A percentile compares a stretch with the other conserved stretches of the same genome.
Conservation (phyloP, 1,140 invertebrate genomes). For the Pteromalus puparum region DNA sequence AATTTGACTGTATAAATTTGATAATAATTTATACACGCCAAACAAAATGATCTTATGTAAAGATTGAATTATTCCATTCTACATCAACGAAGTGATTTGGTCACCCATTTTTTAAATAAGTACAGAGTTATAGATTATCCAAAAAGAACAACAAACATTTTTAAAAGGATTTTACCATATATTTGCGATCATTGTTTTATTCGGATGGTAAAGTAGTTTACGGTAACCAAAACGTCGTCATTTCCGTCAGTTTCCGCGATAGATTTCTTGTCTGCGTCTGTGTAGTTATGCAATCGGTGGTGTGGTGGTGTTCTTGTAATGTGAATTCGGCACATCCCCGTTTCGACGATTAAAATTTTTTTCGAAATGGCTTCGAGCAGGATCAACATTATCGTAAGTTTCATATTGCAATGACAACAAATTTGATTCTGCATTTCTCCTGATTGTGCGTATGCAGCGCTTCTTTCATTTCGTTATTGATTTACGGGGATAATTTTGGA, state of each 20-base stretch:
- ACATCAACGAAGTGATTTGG: too few species aligned
- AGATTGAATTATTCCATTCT: too few species aligned
- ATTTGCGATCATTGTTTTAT: background rate
- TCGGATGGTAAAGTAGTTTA: background rate
- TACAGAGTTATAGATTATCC: too few species aligned
- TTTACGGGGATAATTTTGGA: constrained; percentile 28
- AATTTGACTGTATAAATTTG: too few species aligned
- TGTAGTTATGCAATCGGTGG: constrained; percentile 49
- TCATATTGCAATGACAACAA: background rate
- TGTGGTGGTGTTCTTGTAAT: constrained; percentile 21
- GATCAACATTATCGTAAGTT: constrained; percentile 60
- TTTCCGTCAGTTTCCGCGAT: constrained; percentile 24
- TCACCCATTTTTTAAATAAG: too few species aligned
- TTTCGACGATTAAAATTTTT: constrained; percentile 25
- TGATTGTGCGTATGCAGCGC: background rate
- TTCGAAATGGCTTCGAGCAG: constrained; percentile 59
- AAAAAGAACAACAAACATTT: too few species aligned
- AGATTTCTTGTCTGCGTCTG: constrained; percentile 13
- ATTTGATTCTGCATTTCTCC: background rate
- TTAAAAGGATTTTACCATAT: too few species aligned
- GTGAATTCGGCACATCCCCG: constrained; percentile 33
- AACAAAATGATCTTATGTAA: too few species aligned
- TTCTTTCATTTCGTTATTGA: background rate
- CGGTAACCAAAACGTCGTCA: constrained; percentile 11
- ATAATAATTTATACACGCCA: too few species aligned